A percentile compares a stretch with the other conserved stretches of the same genome.
Conservation (phyloP, 30 jellyfish, hydroid and myxozoan genomes). For the Nemopilema nomurai region DNA sequence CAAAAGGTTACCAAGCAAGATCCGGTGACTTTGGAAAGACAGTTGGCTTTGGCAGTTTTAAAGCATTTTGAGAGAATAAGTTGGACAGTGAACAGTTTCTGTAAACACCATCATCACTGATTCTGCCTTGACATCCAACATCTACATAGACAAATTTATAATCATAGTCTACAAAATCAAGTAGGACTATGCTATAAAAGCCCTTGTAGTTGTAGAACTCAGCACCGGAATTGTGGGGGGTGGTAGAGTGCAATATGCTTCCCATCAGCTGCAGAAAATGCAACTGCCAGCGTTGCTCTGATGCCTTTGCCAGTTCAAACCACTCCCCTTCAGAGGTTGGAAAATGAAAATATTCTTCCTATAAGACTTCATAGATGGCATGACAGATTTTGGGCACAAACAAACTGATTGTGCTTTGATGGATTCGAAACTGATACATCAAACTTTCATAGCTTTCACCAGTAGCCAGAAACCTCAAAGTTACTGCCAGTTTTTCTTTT, state of each 20-base stretch:
- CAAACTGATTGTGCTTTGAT: slow-evolving; percentile 12
- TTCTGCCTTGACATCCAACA: slow-evolving; percentile 74
- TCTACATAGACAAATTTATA: slow-evolving; percentile 41
- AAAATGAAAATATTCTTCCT: slow-evolving; percentile 8
- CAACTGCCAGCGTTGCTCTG: slow-evolving; percentile 48
- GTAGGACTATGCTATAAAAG: slow-evolving; percentile 55
- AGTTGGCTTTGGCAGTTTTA: slow-evolving; percentile 27
- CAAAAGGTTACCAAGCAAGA: slow-evolving; percentile 21
- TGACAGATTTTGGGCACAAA: slow-evolving; percentile 30
- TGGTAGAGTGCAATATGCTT: slow-evolving; percentile 39
- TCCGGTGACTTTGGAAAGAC: slow-evolving; percentile 10
- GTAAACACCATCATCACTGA: slow-evolving; percentile 68
- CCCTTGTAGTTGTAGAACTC: slow-evolving; percentile 42
- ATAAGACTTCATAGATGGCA: slow-evolving; percentile 6
- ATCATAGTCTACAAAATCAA: slow-evolving; percentile 58
- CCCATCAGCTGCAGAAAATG: slow-evolving; percentile 65
- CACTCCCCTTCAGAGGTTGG: slow-evolving; percentile 45
- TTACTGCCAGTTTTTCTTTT: slow-evolving; percentile 64
- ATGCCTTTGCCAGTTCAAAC: slow-evolving; percentile 14
- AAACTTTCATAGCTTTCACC: slow-evolving; percentile 47
- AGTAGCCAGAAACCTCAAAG: slow-evolving; percentile 58
- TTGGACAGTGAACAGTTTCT: slow-evolving; percentile 3
- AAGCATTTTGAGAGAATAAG: background rate
- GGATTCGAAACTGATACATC: slow-evolving; percentile 47
- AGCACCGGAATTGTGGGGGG: slow-evolving; percentile 37